Base-by-base conservation (phyloP, 2,113 vertebrate species). In the Cyanoderma ruficeps region DNA sequence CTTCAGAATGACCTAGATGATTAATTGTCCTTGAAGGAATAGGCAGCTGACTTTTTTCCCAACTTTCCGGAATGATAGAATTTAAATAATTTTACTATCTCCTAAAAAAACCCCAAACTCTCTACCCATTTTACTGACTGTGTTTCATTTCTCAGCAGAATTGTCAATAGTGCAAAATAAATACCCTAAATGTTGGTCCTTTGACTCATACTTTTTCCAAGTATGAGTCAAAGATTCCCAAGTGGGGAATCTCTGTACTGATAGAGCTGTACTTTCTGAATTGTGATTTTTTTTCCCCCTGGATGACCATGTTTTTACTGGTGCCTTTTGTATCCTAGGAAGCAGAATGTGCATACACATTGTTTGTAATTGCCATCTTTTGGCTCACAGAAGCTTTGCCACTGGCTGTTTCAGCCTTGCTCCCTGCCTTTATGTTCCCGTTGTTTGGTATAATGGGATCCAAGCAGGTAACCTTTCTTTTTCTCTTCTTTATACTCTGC, bases 321-420 rank as follows among this genome's bases (percentile, higher is more conserved):
- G 20, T 68, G 31, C 41, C 31, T 85, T 67, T 89, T 94, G 23
- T 95, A 39, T 95, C 97, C 42, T 68, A 99, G 99, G 98, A 98
- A 98, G 98, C 98, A 96, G 95, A 98, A 98, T 99, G 99, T 97
- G 98, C 98, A 10, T 99, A 99, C 68, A 98, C 96, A 0, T 91
- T 99, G 79, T 97, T 99, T 30, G 92, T 99, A n/a, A 97, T 99
- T 84, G 98, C 98, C 13, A 91, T 98, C 22, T 98, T 98, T 97
- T 99, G 99, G 99, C 96, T 99, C 47, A 99, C 98, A 3, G 99
- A 99, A 97, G 98, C 98, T 53, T 89, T 99, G 84, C 99, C 99
- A 11, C 96, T 99, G 91, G 98, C 98, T 39, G 95, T 99, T 56
- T 99, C 99, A 6, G 99, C 99, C 81, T 96, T 99, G 93, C 95